A percentile compares a stretch with the other conserved stretches of the same genome.
Conservation (phyloP, 2,797 vertebrate species). For the Microcaecilia unicolor region DNA sequence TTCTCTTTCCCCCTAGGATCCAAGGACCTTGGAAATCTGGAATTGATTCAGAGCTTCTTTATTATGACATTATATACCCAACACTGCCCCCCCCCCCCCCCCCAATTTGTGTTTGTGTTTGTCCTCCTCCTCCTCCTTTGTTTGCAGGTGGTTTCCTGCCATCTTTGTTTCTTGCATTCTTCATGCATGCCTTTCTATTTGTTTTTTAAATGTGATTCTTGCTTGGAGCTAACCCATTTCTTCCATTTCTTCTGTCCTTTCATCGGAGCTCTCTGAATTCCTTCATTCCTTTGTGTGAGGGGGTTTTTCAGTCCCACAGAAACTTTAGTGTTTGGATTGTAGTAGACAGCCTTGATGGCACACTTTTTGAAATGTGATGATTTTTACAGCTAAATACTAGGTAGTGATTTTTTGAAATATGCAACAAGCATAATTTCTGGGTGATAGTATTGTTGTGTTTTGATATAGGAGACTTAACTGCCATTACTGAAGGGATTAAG, state of each 20-base stretch:
- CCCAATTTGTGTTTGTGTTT: slow-evolving; percentile 18
- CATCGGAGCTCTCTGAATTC: slow-evolving; percentile 35
- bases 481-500: no score
- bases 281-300: slow-evolving; percentile 31
- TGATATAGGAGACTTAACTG: no score
- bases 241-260: slow-evolving; percentile 32
- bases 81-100: no score
- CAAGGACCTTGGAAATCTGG: slow-evolving; percentile 29
- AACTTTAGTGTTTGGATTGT: no score
- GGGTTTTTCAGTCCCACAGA: no score
- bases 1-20: slow-evolving; percentile 19
- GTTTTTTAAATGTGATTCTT: slow-evolving; percentile 10
- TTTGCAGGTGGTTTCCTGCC: slow-evolving; percentile 31
- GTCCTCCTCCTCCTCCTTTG: slow-evolving; percentile 4
- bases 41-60: slow-evolving; percentile 19
- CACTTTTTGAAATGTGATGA: no score
- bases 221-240: slow-evolving; percentile 38
- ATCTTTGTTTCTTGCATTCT: slow-evolving; percentile 25
- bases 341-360: no score
- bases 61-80: no score
- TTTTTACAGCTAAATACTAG: no score
- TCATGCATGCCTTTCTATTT: slow-evolving; percentile 45
- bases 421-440: no score
- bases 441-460: no score
- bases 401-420: no score